Conservation (phyloP, 2,797 vertebrate species). For the Melanotaenia pygmaea region DNA sequence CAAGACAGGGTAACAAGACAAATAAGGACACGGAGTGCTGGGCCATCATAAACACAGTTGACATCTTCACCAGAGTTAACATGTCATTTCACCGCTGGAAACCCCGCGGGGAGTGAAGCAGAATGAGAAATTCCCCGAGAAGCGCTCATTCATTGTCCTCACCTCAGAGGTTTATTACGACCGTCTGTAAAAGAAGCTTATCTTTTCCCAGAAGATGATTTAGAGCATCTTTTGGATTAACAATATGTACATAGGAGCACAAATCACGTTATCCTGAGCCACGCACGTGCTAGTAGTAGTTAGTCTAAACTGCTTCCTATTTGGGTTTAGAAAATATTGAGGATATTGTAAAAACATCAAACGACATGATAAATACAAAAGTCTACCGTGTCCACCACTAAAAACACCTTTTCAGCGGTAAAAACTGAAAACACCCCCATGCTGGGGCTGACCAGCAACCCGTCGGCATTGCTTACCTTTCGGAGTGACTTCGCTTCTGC, state of each 20-base stretch:
- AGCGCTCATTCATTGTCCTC: slow-evolving; percentile 11
- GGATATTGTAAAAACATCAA: slow-evolving; percentile 34
- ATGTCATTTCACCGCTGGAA: slow-evolving; percentile 9
- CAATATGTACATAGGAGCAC: background rate
- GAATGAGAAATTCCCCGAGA: slow-evolving; percentile 45
- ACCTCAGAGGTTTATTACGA: slow-evolving; percentile 9
- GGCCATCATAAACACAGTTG: background rate
- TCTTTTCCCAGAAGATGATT: background rate
- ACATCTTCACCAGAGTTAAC: background rate
- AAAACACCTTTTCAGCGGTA: background rate
- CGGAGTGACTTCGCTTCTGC: slow-evolving; percentile 41
- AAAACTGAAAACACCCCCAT: background rate
- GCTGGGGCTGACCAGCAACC: background rate
- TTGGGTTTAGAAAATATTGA: background rate
- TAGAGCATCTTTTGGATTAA: background rate
- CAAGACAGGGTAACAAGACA: background rate
- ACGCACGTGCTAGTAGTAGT: background rate
- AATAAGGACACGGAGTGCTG: background rate
- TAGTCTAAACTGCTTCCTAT: background rate
- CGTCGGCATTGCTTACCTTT: slow-evolving; percentile 62
- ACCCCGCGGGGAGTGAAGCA: slow-evolving; percentile 23
- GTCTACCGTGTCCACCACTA: background rate
- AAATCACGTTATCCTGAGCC: background rate
- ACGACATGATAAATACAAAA: background rate
- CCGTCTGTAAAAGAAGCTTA: background rate